Conservation (phyloP, 2,888 invertebrate species). For the Himalopsyche tibetana region DNA sequence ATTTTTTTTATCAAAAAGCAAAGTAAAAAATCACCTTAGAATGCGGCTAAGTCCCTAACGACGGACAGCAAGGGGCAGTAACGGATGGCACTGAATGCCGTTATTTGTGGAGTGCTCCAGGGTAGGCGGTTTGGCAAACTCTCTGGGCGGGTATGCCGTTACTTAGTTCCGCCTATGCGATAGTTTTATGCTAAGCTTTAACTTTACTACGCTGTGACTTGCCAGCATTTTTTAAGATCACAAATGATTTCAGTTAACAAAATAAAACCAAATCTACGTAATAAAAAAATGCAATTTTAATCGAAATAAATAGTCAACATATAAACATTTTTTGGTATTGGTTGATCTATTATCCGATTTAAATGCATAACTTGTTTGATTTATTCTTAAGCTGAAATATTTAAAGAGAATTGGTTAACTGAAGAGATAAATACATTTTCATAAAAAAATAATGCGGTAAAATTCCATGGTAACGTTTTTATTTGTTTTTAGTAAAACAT, state of each 20-base stretch:
- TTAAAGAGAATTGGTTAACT: too few relatives aligned
- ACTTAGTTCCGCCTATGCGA: constrained; percentile 40
- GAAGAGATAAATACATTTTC: too few relatives aligned
- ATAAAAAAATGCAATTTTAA: too few relatives aligned
- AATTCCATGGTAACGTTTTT: too few relatives aligned
- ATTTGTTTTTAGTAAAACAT: too few relatives aligned
- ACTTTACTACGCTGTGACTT: neutral
- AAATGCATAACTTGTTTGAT: too few relatives aligned
- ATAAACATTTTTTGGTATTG: too few relatives aligned
- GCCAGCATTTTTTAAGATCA: neutral
- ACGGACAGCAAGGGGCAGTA: constrained; percentile 28
- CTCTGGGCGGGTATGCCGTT: constrained; percentile 36
- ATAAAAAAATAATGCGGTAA: too few relatives aligned
- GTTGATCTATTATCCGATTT: too few relatives aligned
- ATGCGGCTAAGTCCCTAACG: constrained; percentile 24
- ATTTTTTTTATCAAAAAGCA: neutral
- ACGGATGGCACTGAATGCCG: constrained; percentile 30
- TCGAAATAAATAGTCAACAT: too few relatives aligned
- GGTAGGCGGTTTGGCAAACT: constrained; percentile 35
- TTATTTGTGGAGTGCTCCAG: constrained; percentile 38
- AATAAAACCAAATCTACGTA: too few relatives aligned
- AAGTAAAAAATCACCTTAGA: constrained; percentile 1
- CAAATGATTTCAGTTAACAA: neutral
- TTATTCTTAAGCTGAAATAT: too few relatives aligned
- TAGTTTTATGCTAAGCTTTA: constrained; percentile 19